Base-by-base conservation (phyloP, 2,888 invertebrate species). In the Argyra leucocephala region DNA sequence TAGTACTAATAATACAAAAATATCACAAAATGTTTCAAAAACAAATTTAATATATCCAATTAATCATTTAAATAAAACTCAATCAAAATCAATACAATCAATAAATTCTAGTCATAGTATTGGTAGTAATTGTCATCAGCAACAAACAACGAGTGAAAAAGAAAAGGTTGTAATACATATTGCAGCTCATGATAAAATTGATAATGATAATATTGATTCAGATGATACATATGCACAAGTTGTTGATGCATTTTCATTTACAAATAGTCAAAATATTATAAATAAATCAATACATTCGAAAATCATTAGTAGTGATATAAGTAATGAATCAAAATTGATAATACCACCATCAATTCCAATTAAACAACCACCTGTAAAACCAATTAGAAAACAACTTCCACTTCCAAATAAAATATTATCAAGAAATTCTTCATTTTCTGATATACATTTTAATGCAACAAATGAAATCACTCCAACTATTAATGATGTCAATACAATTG, bases 141-240 rank as follows among this genome's bases (percentile, higher is more conserved):
- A n/a, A n/a, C 48, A 48, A 22, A 12, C 58, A 63, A 57, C 66
- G 3, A 70, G 69, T 15, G 72, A 72, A 61, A 71, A 71, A 61
- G 71, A 72, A 62, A 71, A 71, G 63, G 69, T 73, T 60, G 70
- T 73, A 10, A 73, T 73, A 22, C 71, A 69, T 26, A 73, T 73
- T 37, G 69, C 72, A 22, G 70, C 67, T 3, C 64, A 65, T 21
- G 64, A 67, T 57, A 66, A 68, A 22, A 36, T 61, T 10, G 31
- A 62, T 15, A 64, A 63, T 1, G 61, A 67, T 5, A 62, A 10
- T n/a, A 10, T 22, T 2, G 66, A 67, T 22, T 62, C 65, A n/a
- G 61, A 61, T 26, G 61, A 61, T 31, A 61, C 26, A 21, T 61
- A 61, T 31, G 61, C 61, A 18, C 61, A 61, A 31, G 61, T 61